Conservation (phyloP, 2,797 vertebrate species). For the Oreortyx pictus region DNA sequence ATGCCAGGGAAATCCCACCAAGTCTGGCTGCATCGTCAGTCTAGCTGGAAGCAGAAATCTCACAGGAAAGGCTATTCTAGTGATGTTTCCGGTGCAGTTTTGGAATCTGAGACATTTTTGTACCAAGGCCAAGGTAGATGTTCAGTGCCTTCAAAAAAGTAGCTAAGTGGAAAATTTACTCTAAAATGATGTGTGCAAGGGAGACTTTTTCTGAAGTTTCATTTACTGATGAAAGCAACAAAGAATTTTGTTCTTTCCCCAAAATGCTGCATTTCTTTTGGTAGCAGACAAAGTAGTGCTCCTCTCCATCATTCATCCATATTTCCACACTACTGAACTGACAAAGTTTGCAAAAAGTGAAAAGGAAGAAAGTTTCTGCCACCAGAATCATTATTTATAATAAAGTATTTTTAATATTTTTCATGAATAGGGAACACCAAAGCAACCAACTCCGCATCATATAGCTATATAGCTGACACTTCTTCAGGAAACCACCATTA, state of each 20-base stretch:
- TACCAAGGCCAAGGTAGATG: slow-evolving; percentile 19
- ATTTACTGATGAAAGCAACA: not conserved
- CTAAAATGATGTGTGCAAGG: not conserved
- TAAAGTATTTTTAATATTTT: not conserved
- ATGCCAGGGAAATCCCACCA: not conserved
- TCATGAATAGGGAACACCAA: not conserved
- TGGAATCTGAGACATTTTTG: not conserved
- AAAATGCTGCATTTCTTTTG: not conserved
- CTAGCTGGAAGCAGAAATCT: slow-evolving; percentile 25
- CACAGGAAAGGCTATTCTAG: slow-evolving; percentile 34
- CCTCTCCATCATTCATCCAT: not conserved
- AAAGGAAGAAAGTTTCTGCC: not conserved
- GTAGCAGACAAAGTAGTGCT: not conserved
- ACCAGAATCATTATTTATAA: not conserved
- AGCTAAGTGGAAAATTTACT: not conserved
- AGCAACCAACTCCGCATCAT: not conserved
- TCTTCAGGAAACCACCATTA: slow-evolving; percentile 8
- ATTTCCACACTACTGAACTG: not conserved
- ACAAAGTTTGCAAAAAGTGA: not conserved
- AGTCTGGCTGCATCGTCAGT: not conserved
- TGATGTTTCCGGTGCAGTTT: not conserved
- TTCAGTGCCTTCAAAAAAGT: not conserved
- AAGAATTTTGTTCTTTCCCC: not conserved
- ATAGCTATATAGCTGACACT: not conserved
- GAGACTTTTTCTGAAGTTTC: not conserved